Conservation (phyloP, 2,797 vertebrate species). For the Nasua narica region DNA sequence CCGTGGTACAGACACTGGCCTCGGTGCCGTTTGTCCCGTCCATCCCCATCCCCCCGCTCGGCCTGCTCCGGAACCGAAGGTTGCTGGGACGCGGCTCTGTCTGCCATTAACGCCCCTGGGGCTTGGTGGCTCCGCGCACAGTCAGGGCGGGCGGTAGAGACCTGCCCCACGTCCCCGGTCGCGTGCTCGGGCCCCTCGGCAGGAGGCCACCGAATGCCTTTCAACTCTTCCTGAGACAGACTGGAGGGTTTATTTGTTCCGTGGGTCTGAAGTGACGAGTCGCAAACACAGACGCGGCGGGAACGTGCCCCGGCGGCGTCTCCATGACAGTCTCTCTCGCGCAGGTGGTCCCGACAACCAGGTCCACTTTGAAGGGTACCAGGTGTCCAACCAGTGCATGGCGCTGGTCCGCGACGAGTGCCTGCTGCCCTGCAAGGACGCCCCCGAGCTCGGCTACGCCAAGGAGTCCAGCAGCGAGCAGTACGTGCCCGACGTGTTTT, state of each 20-base stretch:
- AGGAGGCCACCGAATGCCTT: fast-evolving
- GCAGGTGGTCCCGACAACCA: conserved; percentile 97
- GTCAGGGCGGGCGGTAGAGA: fast-evolving
- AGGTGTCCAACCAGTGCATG: conserved; percentile 99
- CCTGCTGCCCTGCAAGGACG: conserved; percentile 94
- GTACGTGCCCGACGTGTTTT: conserved; percentile 98
- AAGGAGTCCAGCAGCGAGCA: conserved; percentile 99
- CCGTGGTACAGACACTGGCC: fast-evolving
- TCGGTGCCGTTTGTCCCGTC: background rate
- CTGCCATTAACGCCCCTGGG: background rate
- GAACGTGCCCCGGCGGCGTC: fast-evolving
- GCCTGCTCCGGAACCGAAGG: background rate
- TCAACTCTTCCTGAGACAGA: fast-evolving
- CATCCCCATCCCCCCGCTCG: background rate
- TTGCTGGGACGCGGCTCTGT: no score
- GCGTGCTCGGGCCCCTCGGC: fast-evolving
- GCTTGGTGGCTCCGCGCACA: fast-evolving
- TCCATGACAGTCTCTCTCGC: conserved; percentile 39
- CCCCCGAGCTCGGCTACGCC: conserved; percentile 94
- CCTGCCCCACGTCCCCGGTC: fast-evolving
- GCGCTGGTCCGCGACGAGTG: conserved; percentile 97
- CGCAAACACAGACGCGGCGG: background rate
- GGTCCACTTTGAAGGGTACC: conserved; percentile 99
- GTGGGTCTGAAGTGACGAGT: background rate
- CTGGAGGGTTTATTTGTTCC: background rate